Conservation (phyloP, 2,113 vertebrate species). For the Choloepus hoffmanni region DNA sequence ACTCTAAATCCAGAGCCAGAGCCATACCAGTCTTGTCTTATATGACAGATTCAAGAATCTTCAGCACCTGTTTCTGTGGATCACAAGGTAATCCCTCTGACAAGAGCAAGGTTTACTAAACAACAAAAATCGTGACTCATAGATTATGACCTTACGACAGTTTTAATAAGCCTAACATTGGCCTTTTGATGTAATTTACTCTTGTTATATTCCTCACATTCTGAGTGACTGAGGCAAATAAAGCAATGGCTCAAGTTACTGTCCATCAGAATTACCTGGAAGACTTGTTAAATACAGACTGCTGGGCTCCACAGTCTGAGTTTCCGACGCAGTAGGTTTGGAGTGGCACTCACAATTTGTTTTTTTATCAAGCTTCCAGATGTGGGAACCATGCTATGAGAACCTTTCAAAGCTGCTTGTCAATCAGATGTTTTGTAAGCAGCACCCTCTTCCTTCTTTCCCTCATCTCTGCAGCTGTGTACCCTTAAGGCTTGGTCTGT, state of each 20-base stretch:
- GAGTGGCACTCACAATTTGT: neutral
- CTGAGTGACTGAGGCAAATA: neutral
- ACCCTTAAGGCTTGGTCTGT: neutral
- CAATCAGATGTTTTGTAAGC: neutral
- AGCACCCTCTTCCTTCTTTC: neutral
- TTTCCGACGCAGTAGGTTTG: neutral
- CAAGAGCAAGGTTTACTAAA: conserved; percentile 76
- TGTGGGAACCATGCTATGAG: neutral
- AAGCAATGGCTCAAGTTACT: neutral
- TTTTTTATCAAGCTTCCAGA: neutral
- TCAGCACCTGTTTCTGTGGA: conserved; percentile 80
- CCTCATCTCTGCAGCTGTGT: neutral
- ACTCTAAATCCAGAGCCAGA: neutral
- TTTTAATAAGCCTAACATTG: neutral
- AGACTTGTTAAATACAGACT: neutral
- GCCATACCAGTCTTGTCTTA: neutral
- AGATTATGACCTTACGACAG: conserved; percentile 74
- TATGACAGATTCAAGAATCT: conserved; percentile 75
- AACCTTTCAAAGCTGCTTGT: neutral
- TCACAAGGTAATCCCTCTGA: conserved; percentile 81
- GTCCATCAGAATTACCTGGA: neutral
- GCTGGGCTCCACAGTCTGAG: neutral
- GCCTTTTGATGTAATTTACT: neutral
- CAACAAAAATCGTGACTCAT: conserved; percentile 65
- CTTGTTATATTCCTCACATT: neutral